Evolutionary conservation across 2,797 vertebrate species (phyloP).

Genomic region (Siniperca undulata): DNA sequence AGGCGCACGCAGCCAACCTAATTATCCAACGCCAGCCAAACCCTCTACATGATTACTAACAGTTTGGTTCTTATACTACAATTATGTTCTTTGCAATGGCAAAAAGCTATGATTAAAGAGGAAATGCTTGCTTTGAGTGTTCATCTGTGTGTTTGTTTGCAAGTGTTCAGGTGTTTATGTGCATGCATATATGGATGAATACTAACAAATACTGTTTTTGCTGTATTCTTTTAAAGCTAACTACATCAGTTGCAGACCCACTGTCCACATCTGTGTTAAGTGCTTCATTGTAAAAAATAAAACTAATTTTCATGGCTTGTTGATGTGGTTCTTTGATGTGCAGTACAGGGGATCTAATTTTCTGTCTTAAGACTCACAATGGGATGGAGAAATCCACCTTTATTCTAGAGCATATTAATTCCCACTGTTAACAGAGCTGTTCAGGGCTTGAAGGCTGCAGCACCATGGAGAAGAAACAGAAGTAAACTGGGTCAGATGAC

Average conservation of each 20-base stretch:
- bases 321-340: constrained; percentile 23
- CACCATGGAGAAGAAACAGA: constrained; percentile 57
- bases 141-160: background rate
- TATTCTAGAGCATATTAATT: constrained; percentile 19
- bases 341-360: constrained; percentile 24
- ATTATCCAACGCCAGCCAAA: constrained; percentile 85
- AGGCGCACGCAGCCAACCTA: constrained; percentile 83
- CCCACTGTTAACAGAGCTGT: constrained; percentile 26
- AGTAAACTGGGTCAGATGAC: constrained; percentile 78
- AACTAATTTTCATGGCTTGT: constrained; percentile 1
- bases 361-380: constrained; percentile 23
- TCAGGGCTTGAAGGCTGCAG: constrained; percentile 58
- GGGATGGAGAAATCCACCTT: constrained; percentile 29
- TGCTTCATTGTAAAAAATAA: constrained; percentile 42
- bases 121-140: constrained; percentile 45
- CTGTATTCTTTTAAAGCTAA: constrained; percentile 26
- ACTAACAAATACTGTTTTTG: constrained; percentile 6
- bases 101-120: constrained; percentile 74
- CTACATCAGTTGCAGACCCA: background rate
- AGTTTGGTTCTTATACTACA: constrained; percentile 86
- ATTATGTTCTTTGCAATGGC: constrained; percentile 85
- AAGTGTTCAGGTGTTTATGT: constrained; percentile 10
- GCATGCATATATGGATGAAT: background rate
- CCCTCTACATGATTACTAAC: constrained; percentile 84
- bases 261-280: background rate